These are phyloP conservation scores for Drosophila yooni DNA, from an alignment of 2,888 invertebrate genomes.

Conservation along the genomic window DNA sequence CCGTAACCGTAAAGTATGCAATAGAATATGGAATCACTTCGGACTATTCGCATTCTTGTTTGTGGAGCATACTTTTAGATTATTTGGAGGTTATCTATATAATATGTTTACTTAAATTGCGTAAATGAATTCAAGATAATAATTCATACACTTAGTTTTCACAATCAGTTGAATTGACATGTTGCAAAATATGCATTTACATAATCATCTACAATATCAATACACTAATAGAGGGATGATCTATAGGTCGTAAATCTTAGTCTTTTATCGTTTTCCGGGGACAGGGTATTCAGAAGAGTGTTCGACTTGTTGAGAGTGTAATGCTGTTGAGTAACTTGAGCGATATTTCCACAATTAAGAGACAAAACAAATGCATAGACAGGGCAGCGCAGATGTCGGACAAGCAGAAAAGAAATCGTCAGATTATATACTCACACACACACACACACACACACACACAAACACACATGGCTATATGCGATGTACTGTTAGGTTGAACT, in stretches of 20 bases:
- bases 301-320: conserved; percentile 1
- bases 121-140: neutral
- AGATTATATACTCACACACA: conserved; percentile 2
- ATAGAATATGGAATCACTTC: neutral
- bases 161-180: neutral
- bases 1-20: conserved; percentile 29
- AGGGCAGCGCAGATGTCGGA: conserved; percentile 15
- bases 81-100: neutral
- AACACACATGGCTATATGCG: conserved; percentile 1
- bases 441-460: neutral
- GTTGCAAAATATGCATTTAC: neutral
- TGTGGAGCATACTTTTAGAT: conserved; percentile 29
- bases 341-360: conserved; percentile 23
- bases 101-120: neutral
- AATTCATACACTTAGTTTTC: neutral
- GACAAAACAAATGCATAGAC: conserved; percentile 31
- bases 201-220: neutral
- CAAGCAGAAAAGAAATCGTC: conserved; percentile 27
- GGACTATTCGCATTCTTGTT: neutral
- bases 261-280: too few relatives aligned
- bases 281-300: conserved; percentile 4
- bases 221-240: neutral
- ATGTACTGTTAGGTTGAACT: conserved; percentile 61
- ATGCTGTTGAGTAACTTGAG: conserved; percentile 18
- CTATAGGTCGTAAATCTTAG: neutral